phyloP scores from a whole-genome alignment of 2,113 vertebrate genomes.

The Oncorhynchus masou region DNA sequence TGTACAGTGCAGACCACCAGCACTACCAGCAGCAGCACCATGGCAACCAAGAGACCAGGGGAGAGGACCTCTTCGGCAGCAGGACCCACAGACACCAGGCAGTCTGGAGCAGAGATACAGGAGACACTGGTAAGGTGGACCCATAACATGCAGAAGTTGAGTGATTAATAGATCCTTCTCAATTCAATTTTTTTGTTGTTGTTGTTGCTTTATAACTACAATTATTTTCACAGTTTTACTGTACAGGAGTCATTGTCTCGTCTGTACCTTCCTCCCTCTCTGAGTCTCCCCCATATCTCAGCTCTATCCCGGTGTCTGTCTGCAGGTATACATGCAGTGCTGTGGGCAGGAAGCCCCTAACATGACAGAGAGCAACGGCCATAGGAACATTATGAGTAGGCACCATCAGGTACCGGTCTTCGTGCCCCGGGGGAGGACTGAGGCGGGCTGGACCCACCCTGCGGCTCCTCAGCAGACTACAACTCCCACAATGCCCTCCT shows the following conservation, averaged over 20 bases:
- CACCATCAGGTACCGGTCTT: slow-evolving; percentile 60
- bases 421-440: slow-evolving; percentile 57
- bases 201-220: background rate
- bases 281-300: background rate
- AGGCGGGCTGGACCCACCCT: slow-evolving; percentile 58
- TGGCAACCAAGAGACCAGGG: slow-evolving; percentile 67
- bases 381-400: slow-evolving; percentile 18
- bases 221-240: background rate
- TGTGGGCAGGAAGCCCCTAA: slow-evolving; percentile 52
- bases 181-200: background rate
- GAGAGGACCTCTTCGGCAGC: slow-evolving; percentile 3
- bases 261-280: background rate
- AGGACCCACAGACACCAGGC: background rate
- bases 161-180: background rate
- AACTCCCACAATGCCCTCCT: slow-evolving; percentile 63
- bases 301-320: background rate
- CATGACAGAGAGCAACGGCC: slow-evolving; percentile 56
- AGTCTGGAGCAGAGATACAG: slow-evolving; percentile 18
- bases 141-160: too few relatives aligned
- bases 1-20: too few relatives aligned
- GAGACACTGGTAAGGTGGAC: slow-evolving; percentile 48
- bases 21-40: slow-evolving; percentile 42
- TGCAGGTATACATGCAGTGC: slow-evolving; percentile 64
- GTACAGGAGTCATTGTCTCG: background rate
- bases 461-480: slow-evolving; percentile 12